Conservation (phyloP, 2,888 invertebrate genomes). For the Psylliodes chrysocephalus region DNA sequence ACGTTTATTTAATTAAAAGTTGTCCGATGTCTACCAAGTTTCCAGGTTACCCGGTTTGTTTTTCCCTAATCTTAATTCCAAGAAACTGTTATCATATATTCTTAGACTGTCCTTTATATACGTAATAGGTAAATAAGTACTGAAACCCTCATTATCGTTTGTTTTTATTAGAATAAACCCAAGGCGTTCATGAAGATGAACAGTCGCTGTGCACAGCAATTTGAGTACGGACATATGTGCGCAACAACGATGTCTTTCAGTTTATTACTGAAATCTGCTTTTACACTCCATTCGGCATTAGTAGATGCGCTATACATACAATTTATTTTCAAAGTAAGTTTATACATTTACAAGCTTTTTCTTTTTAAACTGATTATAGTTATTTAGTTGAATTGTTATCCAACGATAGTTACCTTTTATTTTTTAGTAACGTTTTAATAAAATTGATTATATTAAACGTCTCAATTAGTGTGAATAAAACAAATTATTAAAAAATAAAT, state of each 20-base stretch:
- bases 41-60: neutral
- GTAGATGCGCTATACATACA: neutral
- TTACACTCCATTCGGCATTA: neutral
- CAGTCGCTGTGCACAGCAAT: neutral
- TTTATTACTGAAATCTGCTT: constrained; percentile 20
- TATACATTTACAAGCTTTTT: too few relatives aligned
- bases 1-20: too few relatives aligned
- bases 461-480: too few relatives aligned
- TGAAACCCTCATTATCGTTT: constrained; percentile 5
- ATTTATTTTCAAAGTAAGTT: too few relatives aligned
- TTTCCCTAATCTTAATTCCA: neutral
- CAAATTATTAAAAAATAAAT: too few relatives aligned
- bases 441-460: too few relatives aligned
- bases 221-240: constrained; percentile 23
- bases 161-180: constrained; percentile 17
- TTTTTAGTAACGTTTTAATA: too few relatives aligned
- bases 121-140: constrained; percentile 10
- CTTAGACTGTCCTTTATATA: neutral
- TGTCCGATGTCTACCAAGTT: too few relatives aligned
- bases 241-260: constrained; percentile 12
- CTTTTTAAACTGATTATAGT: too few relatives aligned
- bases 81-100: neutral
- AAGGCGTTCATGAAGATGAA: constrained; percentile 16
- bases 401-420: too few relatives aligned
- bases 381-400: too few relatives aligned